A percentile compares a stretch with the other conserved stretches of the same genome.
Evolutionary conservation across 2,113 vertebrate genomes (phyloP).

Genomic region (Ammodytes dubius): DNA sequence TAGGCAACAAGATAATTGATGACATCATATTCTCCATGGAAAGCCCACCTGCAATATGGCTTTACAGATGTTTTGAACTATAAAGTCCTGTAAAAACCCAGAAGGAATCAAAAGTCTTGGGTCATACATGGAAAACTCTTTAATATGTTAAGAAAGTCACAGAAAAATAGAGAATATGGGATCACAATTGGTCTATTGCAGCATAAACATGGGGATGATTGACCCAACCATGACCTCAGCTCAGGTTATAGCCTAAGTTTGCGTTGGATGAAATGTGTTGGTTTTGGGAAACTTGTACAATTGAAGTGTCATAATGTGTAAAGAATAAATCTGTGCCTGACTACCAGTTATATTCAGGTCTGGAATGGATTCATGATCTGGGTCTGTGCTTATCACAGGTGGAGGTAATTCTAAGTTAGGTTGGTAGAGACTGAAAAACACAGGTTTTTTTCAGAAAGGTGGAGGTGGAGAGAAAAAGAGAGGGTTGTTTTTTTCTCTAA

Average conservation of each 20-base stretch:
- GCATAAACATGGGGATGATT: neutral
- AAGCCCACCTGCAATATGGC: neutral
- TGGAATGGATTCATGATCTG: too few relatives aligned
- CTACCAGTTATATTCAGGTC: too few relatives aligned
- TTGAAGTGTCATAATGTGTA: neutral
- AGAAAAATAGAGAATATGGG: too few relatives aligned
- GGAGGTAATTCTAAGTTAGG: too few relatives aligned
- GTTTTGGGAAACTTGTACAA: neutral
- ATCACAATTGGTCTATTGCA: neutral
- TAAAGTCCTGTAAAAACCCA: neutral
- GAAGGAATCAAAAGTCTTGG: neutral
- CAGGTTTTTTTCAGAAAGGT: too few relatives aligned
- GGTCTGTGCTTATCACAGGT: too few relatives aligned
- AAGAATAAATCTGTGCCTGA: too few relatives aligned
- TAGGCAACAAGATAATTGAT: neutral
- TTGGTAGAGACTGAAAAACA: too few relatives aligned
- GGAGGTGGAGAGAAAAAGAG: too few relatives aligned
- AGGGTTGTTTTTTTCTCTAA: too few relatives aligned
- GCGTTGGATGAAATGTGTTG: neutral
- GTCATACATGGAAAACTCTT: neutral
- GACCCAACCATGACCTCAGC: neutral
- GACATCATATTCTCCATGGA: neutral
- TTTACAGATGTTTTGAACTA: neutral
- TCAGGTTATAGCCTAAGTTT: neutral
- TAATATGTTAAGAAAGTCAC: neutral